phyloP scores from a whole-genome alignment of 2,888 invertebrate genomes.

The Vandiemenella viatica region DNA sequence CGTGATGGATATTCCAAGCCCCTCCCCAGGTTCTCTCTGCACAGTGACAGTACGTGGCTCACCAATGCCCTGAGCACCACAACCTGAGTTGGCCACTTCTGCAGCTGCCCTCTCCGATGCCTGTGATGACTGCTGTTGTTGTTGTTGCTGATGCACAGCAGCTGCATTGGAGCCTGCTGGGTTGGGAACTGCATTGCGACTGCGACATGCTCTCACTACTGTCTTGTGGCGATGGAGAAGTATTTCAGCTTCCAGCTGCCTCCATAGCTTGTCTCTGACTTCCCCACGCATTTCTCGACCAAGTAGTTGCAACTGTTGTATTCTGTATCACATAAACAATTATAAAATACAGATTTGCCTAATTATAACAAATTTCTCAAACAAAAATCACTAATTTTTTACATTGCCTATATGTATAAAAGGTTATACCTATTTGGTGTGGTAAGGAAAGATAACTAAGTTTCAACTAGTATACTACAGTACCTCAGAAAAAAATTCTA shows the following conservation, averaged over 20 bases:
- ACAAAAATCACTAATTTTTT: no score
- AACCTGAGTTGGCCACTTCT: slow-evolving; percentile 5
- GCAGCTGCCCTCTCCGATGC: slow-evolving; percentile 1
- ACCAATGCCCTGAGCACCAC: slow-evolving; percentile 27
- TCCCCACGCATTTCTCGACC: slow-evolving; percentile 66
- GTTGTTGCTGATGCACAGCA: slow-evolving; percentile 1
- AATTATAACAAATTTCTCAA: no score
- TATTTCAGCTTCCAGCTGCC: slow-evolving; percentile 74
- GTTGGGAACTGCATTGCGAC: slow-evolving; percentile 21
- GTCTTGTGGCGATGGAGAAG: slow-evolving; percentile 74
- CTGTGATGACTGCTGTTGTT: slow-evolving; percentile 7
- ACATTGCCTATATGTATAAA: no score
- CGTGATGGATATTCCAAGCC: slow-evolving; percentile 72
- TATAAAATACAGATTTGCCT: no score
- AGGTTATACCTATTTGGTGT: neutral
- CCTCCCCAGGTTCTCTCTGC: slow-evolving; percentile 56
- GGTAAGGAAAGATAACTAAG: neutral
- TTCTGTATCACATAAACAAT: slow-evolving; percentile 40
- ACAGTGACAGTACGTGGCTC: slow-evolving; percentile 49
- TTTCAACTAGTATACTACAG: no score
- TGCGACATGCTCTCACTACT: slow-evolving; percentile 41
- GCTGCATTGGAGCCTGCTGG: slow-evolving; percentile 5
- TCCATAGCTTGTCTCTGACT: slow-evolving; percentile 62
- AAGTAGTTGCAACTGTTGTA: slow-evolving; percentile 71
- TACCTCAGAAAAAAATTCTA: no score